phyloP scores from a whole-genome alignment of 2,797 vertebrate species.

The Varecia variegata region DNA sequence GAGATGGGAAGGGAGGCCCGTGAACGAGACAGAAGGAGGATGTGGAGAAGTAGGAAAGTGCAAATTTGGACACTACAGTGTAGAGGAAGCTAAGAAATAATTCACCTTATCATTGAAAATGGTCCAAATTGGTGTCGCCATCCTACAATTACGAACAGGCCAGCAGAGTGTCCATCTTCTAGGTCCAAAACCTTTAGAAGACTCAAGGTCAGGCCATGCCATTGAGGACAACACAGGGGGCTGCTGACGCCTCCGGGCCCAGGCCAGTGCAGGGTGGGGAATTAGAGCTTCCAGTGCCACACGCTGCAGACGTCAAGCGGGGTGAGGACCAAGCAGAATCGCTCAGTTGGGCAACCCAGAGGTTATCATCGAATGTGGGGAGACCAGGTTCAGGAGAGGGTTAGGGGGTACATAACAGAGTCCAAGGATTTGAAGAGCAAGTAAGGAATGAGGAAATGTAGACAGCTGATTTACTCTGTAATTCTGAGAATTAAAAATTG shows the following conservation, averaged over 20 bases:
- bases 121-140: neutral
- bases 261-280: too few relatives aligned
- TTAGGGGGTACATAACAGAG: neutral
- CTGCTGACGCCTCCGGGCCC: neutral
- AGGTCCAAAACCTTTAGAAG: neutral
- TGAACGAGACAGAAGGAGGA: neutral
- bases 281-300: accelerated
- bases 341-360: neutral
- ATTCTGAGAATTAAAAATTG: neutral
- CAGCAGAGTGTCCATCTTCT: neutral
- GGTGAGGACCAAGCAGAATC: neutral
- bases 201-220: neutral
- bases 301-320: too few relatives aligned
- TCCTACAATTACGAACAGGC: neutral
- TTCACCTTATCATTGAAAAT: neutral
- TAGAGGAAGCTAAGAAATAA: neutral
- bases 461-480: too few relatives aligned
- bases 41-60: neutral
- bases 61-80: neutral
- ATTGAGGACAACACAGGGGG: neutral
- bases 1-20: neutral
- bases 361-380: neutral
- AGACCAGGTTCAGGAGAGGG: neutral
- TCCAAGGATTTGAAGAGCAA: neutral
- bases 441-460: neutral